Base-by-base conservation (phyloP, 2,797 vertebrate species). In the Oreortyx pictus region DNA sequence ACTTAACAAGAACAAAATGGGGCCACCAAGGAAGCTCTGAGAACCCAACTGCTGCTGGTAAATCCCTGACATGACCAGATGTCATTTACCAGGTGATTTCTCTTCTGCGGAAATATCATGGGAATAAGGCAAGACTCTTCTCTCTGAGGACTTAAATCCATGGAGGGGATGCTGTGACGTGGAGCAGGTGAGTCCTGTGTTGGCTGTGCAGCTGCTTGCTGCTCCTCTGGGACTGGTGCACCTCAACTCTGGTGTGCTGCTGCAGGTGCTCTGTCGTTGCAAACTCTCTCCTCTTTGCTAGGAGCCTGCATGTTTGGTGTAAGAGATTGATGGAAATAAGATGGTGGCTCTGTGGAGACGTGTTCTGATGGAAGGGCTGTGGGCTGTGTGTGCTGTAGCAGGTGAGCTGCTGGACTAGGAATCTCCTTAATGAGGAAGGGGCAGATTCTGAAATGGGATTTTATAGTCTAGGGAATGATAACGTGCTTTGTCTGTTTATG, bases 1-100 rank as follows among this genome's bases (percentile, higher is more conserved):
- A 74, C 93, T 95, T 96, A 96, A 91, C 78, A 89, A 74, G 91
- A 89, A 90, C 88, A 93, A 92, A 97, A 92, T 68, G 65, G 71
- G 27, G 37, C 94, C 84, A 44, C 37, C 33, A 56, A 93, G 71
- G 56, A 77, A 72, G 57, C 67, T 70, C 84, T 9, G 54, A 72
- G 71, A 88, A 74, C 43, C 68, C 67, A 85, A 61, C 33, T 31
- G 18, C 23, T 18, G 27, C 9, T 65, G 84, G 59, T 52, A 70
- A 80, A 90, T 79, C 67, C 57, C 75, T 74, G 70, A 90, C 77
- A 49, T 18, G 59, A 81, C 72, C 70, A 62, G 59, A 49, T 82
- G 14, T 67, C n/a, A 74, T 86, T 62, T 92, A 59, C 43, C 47
- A 61, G 91, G 47, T 95, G 76, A 88, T 84, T 93, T 94, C 86